Base-by-base conservation (phyloP, 2,888 invertebrate species). In the Tenthredo mesomela region DNA sequence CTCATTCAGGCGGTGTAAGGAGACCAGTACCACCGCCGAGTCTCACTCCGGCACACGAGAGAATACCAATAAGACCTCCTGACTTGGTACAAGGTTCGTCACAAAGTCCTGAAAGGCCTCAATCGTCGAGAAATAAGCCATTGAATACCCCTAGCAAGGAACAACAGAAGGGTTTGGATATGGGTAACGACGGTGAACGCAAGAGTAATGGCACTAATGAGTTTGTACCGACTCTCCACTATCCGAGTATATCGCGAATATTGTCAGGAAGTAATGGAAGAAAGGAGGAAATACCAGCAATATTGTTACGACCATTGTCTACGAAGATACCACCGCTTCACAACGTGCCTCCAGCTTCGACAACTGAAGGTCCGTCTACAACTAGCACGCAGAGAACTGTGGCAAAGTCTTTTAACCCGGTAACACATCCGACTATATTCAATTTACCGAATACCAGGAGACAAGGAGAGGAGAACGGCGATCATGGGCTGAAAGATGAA, bases 201-300 rank as follows among this genome's bases (percentile, higher is more conserved):
- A 91, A 91, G 73, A 90, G 89, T 86, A 90, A 88, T 40, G 83
- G 43, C 43, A 95, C 94, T 90, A 95, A 95, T 85, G 96, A 96
- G 90, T 96, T 96, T 92, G 95, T 96, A 85, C 96, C 96, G 6
- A 96, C 96, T 88, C 95, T 97, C 84, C 96, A 96, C 92, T 96
- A 97, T 89, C 97, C 97, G 3, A 97, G 97, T 87, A 97, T 98
- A 88, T 96, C 97, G 3, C 95, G 98, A 84, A 98, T 98, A 90
- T 94, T 98, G 37, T 97, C 97, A 80, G 98, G 98, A 0, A 97
- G 97, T 82, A 97, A 97, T 91, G 98, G 98, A 0, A 94, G 97
- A 47, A 97, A 97, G 89, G 97, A 97, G 88, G 97, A 97, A 89
- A 96, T 97, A 84, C 96, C 97, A 0, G 97, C 97, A 87, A 96